Evolutionary conservation across 2,888 invertebrate genomes (phyloP).

Genomic region (Theretra japonica): DNA sequence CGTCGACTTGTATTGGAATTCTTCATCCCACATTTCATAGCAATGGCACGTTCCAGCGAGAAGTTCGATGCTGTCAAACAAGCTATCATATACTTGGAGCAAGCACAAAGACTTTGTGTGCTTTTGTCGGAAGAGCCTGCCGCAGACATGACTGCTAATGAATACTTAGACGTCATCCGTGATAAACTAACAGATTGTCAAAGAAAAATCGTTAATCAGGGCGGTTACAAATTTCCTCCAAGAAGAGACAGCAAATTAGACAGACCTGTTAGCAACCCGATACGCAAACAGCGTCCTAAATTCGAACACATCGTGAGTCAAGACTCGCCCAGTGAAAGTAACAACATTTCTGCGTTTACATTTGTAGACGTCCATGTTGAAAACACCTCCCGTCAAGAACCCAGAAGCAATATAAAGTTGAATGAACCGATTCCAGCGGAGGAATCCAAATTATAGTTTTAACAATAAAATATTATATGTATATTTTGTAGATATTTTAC

Average conservation of each 20-base stretch:
- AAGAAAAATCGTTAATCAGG: conserved; percentile 70
- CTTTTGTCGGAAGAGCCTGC: conserved; percentile 85
- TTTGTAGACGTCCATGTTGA: conserved; percentile 74
- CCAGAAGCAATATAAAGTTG: conserved; percentile 48
- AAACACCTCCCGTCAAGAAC: conserved; percentile 47
- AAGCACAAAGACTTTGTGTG: conserved; percentile 87
- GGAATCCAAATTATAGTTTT: conserved; percentile 71
- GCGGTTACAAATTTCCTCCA: conserved; percentile 70
- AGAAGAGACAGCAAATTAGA: conserved; percentile 64
- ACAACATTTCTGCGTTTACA: conserved; percentile 62
- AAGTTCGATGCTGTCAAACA: conserved; percentile 86
- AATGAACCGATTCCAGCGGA: conserved; percentile 57
- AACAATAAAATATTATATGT: not conserved
- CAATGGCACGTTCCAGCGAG: conserved; percentile 87
- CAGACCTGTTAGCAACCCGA: conserved; percentile 50
- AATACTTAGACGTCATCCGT: conserved; percentile 82
- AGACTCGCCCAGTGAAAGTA: conserved; percentile 65
- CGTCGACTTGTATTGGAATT: conserved; percentile 87
- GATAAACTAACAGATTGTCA: conserved; percentile 79
- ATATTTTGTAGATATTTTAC: conserved; percentile 23
- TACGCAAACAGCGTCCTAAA: conserved; percentile 63
- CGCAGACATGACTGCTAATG: conserved; percentile 81
- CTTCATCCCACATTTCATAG: conserved; percentile 89
- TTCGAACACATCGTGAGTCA: conserved; percentile 66
- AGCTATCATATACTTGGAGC: conserved; percentile 88